Conservation (phyloP, 2,888 invertebrate genomes). For the Esperia sulphurella region DNA sequence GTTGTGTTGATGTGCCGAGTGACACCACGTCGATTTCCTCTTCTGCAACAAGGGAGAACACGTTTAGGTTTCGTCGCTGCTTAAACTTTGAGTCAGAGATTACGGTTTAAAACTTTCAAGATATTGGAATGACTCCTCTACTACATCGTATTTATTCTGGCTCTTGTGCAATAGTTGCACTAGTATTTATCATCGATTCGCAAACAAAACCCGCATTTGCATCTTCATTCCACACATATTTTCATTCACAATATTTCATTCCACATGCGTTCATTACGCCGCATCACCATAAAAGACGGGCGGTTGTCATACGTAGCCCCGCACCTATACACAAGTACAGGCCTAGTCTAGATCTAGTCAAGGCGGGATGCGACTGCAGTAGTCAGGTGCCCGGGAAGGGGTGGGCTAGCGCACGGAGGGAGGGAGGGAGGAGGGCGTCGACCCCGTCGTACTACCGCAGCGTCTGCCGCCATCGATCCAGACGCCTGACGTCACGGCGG, state of each 20-base stretch:
- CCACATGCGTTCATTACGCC: conserved; percentile 43
- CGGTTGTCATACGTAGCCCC: conserved; percentile 43
- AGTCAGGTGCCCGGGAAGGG: conserved; percentile 63
- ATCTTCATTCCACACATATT: conserved; percentile 40
- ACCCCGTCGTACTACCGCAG: conserved; percentile 78
- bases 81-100: not conserved
- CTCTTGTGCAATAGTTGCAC: too few species aligned
- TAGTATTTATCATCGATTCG: not conserved
- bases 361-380: conserved; percentile 70
- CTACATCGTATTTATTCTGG: not conserved
- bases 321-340: conserved; percentile 44
- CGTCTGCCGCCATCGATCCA: conserved; percentile 80
- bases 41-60: conserved; percentile 80
- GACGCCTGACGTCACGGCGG: conserved; percentile 77
- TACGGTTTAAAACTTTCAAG: not conserved
- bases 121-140: too few species aligned
- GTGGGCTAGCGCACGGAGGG: conserved; percentile 34
- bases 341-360: conserved; percentile 56
- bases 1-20: conserved; percentile 66
- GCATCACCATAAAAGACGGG: conserved; percentile 63
- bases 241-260: conserved; percentile 47
- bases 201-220: conserved; percentile 31
- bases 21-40: conserved; percentile 93
- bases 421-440: conserved; percentile 57
- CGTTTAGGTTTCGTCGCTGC: conserved; percentile 21